These are phyloP conservation scores for Oriolus oriolus DNA, from an alignment of 2,113 vertebrate genomes.

Conservation along the genomic window DNA sequence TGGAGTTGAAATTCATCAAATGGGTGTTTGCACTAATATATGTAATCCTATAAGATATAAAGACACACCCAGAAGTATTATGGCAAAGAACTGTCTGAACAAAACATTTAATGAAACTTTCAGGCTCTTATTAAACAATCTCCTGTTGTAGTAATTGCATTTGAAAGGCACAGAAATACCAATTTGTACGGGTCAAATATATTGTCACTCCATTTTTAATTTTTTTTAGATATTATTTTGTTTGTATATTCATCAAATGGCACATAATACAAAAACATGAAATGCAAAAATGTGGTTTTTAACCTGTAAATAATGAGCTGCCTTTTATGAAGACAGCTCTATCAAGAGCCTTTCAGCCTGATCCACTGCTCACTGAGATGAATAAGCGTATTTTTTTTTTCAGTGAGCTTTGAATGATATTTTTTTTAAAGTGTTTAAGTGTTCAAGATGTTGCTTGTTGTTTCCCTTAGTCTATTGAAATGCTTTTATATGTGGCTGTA, in stretches of 20 bases:
- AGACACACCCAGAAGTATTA: neutral
- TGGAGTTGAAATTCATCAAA: slow-evolving; percentile 32
- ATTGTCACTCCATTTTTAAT: neutral
- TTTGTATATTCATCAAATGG: neutral
- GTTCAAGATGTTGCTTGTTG: neutral
- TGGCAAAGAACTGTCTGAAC: neutral
- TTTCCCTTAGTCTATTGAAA: neutral
- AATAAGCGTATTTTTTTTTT: neutral
- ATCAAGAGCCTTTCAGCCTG: neutral
- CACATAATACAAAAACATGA: neutral
- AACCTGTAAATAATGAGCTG: neutral
- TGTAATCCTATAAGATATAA: neutral
- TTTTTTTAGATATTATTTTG: neutral
- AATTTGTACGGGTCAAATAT: neutral
- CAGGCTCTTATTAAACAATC: neutral
- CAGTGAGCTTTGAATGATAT: neutral
- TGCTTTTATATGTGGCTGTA: neutral
- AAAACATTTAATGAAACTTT: neutral
- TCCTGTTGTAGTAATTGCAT: neutral
- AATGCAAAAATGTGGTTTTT: neutral
- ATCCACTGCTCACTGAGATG: neutral
- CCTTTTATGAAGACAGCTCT: neutral
- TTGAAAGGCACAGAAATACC: neutral
- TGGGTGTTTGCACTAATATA: neutral
- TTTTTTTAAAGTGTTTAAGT: neutral